Base-by-base conservation (phyloP, 2,113 vertebrate genomes). In the Charina bottae region DNA sequence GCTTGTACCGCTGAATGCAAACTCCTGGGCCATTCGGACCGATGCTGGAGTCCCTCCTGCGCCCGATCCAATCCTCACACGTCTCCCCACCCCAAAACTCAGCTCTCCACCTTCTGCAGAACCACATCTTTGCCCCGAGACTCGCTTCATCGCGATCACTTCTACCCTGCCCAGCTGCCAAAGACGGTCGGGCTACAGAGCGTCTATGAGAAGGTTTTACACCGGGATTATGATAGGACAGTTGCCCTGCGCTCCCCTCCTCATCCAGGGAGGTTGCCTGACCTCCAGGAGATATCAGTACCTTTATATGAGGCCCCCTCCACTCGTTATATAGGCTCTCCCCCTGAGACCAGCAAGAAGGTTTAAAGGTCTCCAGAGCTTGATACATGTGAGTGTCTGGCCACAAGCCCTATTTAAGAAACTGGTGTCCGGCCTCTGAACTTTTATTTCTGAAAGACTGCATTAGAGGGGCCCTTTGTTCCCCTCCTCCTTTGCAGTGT, bases 21-120 rank as follows among this genome's bases (percentile, higher is more conserved):
- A 97, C 98, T 99, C 94, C 96, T 99, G 93, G 99, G 99, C 55
- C 99, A 99, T 95, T 99, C 99, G 0, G 99, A 99, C 95, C 98
- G 99, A 91, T 99, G 99, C 97, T 99, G 99, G 99, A 99, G 98
- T 94, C 99, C 99, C 0, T 99, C 99, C 6, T 98, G 98, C 0
- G 96, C 97, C 4, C 98, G 98, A 84, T 97, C 98, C 95, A 98
- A 97, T 4, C 96, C 97, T 5, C 97, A 97, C 7, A 78, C 98
- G 7, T 96, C 98, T 13, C 96, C 97, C 8, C 98, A 97, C 33
- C 97, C 97, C 4, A 96, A 97, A 0, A 97, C 98, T 33, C 97
- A 97, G 89, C 97, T 98, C 92, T 98, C 98, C 8, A 98, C 98
- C 55, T 99, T 99, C 97, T 98, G 98, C 95, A 99, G 99, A 96